Conservation (phyloP, 2,113 vertebrate species). For the Pica pica region DNA sequence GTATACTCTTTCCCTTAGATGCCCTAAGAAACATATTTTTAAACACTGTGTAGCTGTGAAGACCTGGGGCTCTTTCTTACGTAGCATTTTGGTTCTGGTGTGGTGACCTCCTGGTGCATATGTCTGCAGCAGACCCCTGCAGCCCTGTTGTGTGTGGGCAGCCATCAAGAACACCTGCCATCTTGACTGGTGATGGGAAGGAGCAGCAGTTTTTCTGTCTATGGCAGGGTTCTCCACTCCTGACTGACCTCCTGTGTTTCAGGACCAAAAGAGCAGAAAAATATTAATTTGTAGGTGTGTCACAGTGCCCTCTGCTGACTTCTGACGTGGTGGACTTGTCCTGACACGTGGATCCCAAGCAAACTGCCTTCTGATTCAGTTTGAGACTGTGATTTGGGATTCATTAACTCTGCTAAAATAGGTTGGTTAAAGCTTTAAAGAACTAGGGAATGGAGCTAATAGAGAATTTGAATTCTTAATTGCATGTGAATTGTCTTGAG, state of each 20-base stretch:
- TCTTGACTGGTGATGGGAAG: neutral
- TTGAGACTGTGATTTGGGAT: neutral
- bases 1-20: neutral
- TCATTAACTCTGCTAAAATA: neutral
- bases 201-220: neutral
- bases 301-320: neutral
- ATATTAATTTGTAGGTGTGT: neutral
- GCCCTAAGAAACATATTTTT: neutral
- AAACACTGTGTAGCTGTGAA: neutral
- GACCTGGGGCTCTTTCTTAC: neutral
- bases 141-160: neutral
- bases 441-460: neutral
- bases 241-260: neutral
- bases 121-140: neutral
- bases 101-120: fast-evolving
- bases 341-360: neutral
- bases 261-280: neutral
- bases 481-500: neutral
- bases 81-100: neutral
- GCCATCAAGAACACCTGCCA: neutral
- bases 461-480: slow-evolving; percentile 6
- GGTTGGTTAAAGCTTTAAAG: neutral
- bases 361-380: neutral
- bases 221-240: neutral
- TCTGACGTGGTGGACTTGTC: neutral